phyloP scores from a whole-genome alignment of 2,797 vertebrate species.

The Crossoptilon crossoptilon region DNA sequence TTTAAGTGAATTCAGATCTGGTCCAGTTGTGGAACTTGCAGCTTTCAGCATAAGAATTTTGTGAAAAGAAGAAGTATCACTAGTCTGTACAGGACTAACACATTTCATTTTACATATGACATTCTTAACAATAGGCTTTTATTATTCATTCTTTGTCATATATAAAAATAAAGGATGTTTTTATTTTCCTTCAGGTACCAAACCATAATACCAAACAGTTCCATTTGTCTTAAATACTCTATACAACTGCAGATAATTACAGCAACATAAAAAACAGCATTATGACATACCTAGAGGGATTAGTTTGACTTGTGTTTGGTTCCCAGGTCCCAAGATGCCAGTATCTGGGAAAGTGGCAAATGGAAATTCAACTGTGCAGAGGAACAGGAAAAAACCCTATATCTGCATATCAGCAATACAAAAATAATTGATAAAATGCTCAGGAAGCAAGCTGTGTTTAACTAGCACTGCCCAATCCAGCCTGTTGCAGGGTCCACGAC shows the following conservation, averaged over 20 bases:
- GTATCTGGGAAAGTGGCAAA: neutral
- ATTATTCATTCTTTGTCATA: neutral
- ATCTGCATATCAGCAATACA: neutral
- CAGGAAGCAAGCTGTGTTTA: neutral
- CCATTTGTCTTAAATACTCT: neutral
- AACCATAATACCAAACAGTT: neutral
- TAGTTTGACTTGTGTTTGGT: neutral
- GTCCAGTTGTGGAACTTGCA: conserved; percentile 92
- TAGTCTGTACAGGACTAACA: neutral
- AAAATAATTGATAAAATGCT: neutral
- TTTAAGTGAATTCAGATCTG: conserved; percentile 85
- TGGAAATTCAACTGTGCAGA: neutral
- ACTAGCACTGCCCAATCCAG: neutral
- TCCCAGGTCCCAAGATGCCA: neutral
- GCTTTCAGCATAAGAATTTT: conserved; percentile 75
- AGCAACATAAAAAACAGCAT: neutral
- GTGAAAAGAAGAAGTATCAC: conserved; percentile 15
- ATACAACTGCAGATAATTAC: neutral
- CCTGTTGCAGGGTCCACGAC: neutral
- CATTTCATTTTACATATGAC: neutral
- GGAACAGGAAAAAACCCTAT: neutral
- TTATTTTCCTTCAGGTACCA: neutral
- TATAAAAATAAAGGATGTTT: neutral
- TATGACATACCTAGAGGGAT: neutral
- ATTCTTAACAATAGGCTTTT: neutral